Evolutionary conservation across 2,888 invertebrate genomes (phyloP), one percentile per base, ranked within the genome.

Genomic region (Pandemis heparana): DNA sequence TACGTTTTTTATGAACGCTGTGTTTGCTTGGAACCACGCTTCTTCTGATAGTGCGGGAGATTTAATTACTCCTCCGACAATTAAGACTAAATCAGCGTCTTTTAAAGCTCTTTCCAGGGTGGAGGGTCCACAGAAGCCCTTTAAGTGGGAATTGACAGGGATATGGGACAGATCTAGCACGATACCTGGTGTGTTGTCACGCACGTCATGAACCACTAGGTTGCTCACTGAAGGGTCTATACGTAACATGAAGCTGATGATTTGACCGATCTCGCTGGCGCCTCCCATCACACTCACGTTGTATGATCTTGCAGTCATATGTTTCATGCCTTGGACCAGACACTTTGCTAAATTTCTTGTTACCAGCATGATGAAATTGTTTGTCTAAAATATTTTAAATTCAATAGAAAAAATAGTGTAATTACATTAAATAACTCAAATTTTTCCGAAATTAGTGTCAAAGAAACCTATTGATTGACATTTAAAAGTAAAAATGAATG

Each of bases 11-110:
- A 94, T 86, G 75, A 92, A 89, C 12, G 85, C 79, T 0, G 90
- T 91, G 79, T 95, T 95, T 16, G 81, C 79, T 39, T 84, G 93
- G 82, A 97, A 95, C 78, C 96, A 91, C 81, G 96, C 95, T 77
- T 96, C 95, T 79, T 96, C 88, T 4, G 95, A 91, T 89, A 95
- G 92, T 77, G 95, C 95, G 66, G 96, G 95, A 78, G 95, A 95
- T 75, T 95, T 89, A 43, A 95, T 90, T 23, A 95, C 90, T 73
- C 96, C 96, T 16, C 96, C 96, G 0, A 96, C 95, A 60, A 96
- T 95, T 64, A 97, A 91, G 5, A 97, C 96, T 51, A 97, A 89
- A 79, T 96, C 95, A 3, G 96, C 93, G 51, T 94, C 94, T 78
- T 92, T 86, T 16, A 96, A 82, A 4, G 92, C 87, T 86, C 78